These are phyloP conservation scores for Hypomecis punctinalis DNA, from an alignment of 2,888 invertebrate species.

Conservation along the genomic window DNA sequence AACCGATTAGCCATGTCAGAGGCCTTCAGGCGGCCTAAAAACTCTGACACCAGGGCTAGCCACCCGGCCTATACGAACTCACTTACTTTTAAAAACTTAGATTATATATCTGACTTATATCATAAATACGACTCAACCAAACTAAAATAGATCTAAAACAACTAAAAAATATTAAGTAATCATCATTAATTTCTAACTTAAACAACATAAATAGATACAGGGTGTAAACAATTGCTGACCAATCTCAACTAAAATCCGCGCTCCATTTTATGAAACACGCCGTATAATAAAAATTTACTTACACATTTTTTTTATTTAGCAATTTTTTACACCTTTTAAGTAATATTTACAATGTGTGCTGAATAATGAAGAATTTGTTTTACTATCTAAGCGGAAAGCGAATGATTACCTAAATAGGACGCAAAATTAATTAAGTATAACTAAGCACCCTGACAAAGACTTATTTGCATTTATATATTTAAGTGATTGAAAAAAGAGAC, in stretches of 20 bases:
- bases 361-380: constrained; percentile 65
- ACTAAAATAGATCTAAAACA: constrained; percentile 39
- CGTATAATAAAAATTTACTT: constrained; percentile 22
- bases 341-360: constrained; percentile 72
- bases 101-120: not conserved
- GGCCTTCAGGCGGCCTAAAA: no score
- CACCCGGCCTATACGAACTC: no score
- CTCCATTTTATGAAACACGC: constrained; percentile 67
- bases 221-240: constrained; percentile 68
- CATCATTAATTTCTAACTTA: constrained; percentile 55
- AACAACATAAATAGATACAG: constrained; percentile 66
- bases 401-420: constrained; percentile 49
- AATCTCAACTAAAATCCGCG: constrained; percentile 36
- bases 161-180: constrained; percentile 63
- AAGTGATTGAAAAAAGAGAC: constrained; percentile 20
- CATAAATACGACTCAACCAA: constrained; percentile 18
- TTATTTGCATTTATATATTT: not conserved
- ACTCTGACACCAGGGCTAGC: no score
- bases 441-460: constrained; percentile 44
- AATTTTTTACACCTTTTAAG: constrained; percentile 74
- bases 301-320: constrained; percentile 50
- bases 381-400: constrained; percentile 58
- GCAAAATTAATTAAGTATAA: constrained; percentile 54
- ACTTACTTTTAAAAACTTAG: not conserved
- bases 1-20: no score